Conservation (phyloP, 2,888 invertebrate genomes). For the Strigamia crassipes region DNA sequence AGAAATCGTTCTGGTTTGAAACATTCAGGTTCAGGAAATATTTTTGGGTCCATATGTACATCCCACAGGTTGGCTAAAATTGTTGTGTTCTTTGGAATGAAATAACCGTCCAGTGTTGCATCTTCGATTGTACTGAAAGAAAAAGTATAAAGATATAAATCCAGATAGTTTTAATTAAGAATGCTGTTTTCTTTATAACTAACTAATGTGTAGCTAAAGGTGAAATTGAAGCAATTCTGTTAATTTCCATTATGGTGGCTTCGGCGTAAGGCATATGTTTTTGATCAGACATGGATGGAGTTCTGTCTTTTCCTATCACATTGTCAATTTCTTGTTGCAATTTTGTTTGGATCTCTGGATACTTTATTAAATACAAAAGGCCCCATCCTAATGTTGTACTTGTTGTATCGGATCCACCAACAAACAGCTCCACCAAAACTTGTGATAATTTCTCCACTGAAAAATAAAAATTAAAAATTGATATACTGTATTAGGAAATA, state of each 20-base stretch:
- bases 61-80: slow-evolving; percentile 31
- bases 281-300: too few relatives aligned
- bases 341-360: background rate
- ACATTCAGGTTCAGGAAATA: background rate
- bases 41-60: slow-evolving; percentile 25
- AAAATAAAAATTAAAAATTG: too few relatives aligned
- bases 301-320: too few relatives aligned
- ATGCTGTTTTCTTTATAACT: too few relatives aligned
- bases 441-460: background rate
- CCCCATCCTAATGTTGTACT: background rate
- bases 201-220: background rate
- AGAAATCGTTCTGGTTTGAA: slow-evolving; percentile 17
- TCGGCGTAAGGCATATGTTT: too few relatives aligned
- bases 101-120: slow-evolving; percentile 11
- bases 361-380: background rate
- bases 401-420: slow-evolving; percentile 19
- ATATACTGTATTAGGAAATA: too few relatives aligned
- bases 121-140: too few relatives aligned
- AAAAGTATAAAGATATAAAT: too few relatives aligned
- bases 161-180: too few relatives aligned
- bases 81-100: slow-evolving; percentile 33
- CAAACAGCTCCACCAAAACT: background rate
- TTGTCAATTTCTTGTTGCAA: too few relatives aligned
- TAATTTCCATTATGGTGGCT: too few relatives aligned
- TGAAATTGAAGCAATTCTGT: too few relatives aligned